phyloP scores from a whole-genome alignment of 2,797 vertebrate genomes.

The Gymnothorax javanicus region DNA sequence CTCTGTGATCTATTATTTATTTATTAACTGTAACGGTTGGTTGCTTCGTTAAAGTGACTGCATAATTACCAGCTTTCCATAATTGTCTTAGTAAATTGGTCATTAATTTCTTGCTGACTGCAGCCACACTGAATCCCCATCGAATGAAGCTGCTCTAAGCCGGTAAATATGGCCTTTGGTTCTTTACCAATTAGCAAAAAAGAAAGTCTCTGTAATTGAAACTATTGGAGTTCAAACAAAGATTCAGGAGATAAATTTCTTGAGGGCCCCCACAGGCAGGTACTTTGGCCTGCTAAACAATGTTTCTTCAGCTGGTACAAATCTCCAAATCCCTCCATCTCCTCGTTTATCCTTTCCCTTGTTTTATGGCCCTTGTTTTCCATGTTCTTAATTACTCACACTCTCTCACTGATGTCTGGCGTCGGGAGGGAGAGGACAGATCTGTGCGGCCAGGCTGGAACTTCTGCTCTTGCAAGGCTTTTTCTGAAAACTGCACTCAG shows the following conservation, averaged over 20 bases:
- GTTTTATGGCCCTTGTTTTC: background rate
- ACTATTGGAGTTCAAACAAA: background rate
- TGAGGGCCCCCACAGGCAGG: background rate
- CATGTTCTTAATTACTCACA: background rate
- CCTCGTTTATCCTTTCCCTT: background rate
- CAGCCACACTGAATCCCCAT: background rate
- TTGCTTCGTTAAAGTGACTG: background rate
- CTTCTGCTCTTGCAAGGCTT: background rate
- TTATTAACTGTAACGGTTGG: background rate
- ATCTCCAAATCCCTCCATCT: background rate
- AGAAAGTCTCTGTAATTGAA: background rate
- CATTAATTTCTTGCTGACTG: background rate
- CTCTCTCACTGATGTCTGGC: background rate
- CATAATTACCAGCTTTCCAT: background rate
- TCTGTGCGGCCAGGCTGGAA: background rate
- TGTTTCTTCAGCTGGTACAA: background rate
- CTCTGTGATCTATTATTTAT: background rate
- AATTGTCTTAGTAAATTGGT: conserved; percentile 10
- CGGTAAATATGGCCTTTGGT: background rate
- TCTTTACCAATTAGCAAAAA: conserved; percentile 5
- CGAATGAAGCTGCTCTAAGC: background rate
- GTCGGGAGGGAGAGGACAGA: background rate
- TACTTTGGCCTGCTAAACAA: background rate
- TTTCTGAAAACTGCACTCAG: background rate
- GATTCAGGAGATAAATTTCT: background rate